phyloP scores from a whole-genome alignment of 2,797 vertebrate genomes.

The Aplochiton taeniatus region DNA sequence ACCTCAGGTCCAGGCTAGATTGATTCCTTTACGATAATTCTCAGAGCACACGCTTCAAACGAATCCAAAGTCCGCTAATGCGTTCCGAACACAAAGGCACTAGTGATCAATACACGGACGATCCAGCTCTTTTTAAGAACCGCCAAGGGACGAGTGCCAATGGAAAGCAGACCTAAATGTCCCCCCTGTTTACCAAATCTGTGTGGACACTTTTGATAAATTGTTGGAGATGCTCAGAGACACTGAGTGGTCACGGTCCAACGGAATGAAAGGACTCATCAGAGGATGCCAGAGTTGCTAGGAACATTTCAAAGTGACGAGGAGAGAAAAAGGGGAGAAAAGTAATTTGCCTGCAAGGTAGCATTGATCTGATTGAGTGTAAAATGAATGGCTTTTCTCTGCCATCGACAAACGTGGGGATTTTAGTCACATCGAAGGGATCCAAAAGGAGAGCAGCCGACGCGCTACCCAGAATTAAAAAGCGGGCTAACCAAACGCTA shows the following conservation, averaged over 20 bases:
- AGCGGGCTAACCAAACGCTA: conserved; percentile 31
- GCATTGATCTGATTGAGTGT: conserved; percentile 67
- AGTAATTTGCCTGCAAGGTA: conserved; percentile 69
- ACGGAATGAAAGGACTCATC: conserved; percentile 53
- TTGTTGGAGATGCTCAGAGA: conserved; percentile 46
- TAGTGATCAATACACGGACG: conserved; percentile 48
- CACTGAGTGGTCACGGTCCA: conserved; percentile 56
- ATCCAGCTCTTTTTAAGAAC: conserved; percentile 39
- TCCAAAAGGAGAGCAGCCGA: conserved; percentile 28
- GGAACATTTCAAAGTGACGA: conserved; percentile 63
- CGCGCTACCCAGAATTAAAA: conserved; percentile 35
- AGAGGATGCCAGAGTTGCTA: conserved; percentile 53
- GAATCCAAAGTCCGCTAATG: conserved; percentile 46
- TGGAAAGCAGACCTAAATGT: conserved; percentile 44
- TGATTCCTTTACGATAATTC: conserved; percentile 47
- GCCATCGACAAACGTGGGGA: conserved; percentile 19
- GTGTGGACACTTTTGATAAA: conserved; percentile 45
- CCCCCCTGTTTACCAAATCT: conserved; percentile 34
- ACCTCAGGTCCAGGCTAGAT: conserved; percentile 32
- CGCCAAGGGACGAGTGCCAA: conserved; percentile 35
- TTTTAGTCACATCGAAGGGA: conserved; percentile 35
- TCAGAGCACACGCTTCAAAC: conserved; percentile 46
- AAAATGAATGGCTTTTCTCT: conserved; percentile 61
- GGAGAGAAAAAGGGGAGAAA: conserved; percentile 62
- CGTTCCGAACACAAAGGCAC: conserved; percentile 50